A percentile compares a stretch with the other conserved stretches of the same genome.
phyloP scores from a whole-genome alignment of 2,113 vertebrate genomes.

The Ctenomys sociabilis region DNA sequence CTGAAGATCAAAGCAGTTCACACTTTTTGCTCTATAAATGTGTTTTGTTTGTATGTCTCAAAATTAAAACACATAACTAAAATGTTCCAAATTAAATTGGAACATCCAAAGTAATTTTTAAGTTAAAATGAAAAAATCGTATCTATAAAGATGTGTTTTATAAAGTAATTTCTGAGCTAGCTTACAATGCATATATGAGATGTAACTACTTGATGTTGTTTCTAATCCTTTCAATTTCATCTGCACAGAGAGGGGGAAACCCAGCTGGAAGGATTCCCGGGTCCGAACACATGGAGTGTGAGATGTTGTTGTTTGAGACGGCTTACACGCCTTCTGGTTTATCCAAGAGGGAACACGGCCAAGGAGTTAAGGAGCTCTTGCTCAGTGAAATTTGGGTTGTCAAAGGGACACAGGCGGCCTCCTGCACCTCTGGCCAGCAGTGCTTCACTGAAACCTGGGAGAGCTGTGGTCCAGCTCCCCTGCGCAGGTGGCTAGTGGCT shows the following conservation, averaged over 20 bases:
- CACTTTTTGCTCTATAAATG: not conserved
- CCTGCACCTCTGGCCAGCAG: accelerated
- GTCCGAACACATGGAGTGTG: not conserved
- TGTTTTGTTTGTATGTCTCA: not conserved
- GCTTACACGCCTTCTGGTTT: not conserved
- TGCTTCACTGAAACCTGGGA: not conserved
- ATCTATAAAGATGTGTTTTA: not conserved
- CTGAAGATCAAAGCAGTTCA: not conserved
- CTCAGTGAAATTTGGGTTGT: not conserved
- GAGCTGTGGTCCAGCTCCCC: not conserved
- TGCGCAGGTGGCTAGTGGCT: not conserved
- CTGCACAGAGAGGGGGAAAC: not conserved
- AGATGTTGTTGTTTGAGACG: not conserved
- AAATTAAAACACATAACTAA: not conserved
- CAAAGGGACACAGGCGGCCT: not conserved
- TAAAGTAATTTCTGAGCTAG: not conserved
- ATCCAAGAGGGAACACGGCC: not conserved
- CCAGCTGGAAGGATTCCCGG: not conserved
- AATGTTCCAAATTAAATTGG: not conserved
- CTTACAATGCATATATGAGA: not conserved
- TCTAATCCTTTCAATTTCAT: not conserved
- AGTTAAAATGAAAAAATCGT: not conserved
- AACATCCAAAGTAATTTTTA: not conserved
- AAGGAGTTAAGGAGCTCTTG: not conserved
- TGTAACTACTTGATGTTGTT: not conserved